A percentile compares a stretch with the other conserved stretches of the same genome.
Conservation (phyloP, 2,797 vertebrate genomes). For the Acomys russatus region DNA sequence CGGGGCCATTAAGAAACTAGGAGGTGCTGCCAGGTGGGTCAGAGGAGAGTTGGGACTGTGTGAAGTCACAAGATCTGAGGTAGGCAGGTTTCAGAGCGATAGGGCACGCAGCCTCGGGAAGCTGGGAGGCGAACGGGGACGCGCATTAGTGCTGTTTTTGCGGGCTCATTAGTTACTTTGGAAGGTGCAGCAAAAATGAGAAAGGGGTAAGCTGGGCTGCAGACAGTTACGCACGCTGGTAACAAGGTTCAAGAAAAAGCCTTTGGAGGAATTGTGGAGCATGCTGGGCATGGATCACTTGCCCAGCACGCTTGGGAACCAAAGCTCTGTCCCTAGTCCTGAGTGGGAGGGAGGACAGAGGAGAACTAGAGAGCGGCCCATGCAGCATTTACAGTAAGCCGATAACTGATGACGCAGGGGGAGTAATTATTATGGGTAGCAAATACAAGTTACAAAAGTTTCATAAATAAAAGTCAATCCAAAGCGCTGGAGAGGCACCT, state of each 20-base stretch:
- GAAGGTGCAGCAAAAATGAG: background rate
- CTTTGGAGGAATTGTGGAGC: background rate
- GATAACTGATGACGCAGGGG: background rate
- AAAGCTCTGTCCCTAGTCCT: background rate
- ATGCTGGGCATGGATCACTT: background rate
- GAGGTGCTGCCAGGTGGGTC: slow-evolving; percentile 61
- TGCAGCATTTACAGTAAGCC: slow-evolving; percentile 9
- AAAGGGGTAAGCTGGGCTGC: background rate
- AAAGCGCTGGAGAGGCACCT: background rate
- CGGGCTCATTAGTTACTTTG: background rate
- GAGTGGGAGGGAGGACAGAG: background rate
- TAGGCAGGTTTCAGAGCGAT: slow-evolving; percentile 11
- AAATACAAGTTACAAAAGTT: slow-evolving; percentile 19
- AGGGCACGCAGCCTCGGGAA: background rate
- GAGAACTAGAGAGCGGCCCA: background rate
- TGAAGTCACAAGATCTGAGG: slow-evolving; percentile 42
- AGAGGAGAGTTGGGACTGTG: slow-evolving; percentile 56
- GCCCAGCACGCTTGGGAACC: background rate
- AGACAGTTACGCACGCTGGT: background rate
- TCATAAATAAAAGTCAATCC: slow-evolving; percentile 9
- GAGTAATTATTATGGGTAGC: background rate
- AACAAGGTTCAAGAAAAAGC: background rate
- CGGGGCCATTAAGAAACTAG: background rate
- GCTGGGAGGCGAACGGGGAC: no score
- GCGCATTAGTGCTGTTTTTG: background rate